Base-by-base conservation (phyloP, 2,797 vertebrate species). In the Sarcoramphus papa region DNA sequence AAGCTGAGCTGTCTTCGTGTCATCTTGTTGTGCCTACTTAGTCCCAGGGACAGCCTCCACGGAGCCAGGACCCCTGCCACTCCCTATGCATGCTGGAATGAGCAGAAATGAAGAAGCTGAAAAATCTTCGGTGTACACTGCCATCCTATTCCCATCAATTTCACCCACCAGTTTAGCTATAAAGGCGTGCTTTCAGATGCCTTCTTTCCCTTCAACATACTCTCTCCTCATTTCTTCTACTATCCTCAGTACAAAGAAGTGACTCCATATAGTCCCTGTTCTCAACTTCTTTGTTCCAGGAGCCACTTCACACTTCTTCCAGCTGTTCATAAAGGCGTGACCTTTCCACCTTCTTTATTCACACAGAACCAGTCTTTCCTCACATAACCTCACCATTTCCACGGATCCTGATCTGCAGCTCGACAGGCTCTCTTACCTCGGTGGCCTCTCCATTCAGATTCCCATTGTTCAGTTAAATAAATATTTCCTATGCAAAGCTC, bases 271-370 rank as follows among this genome's bases (percentile, higher is more conserved):
- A 35, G 95, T 7, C 72, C 77, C 65, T 18, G 11, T 40, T 77
- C 64, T 89, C 86, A 70, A 56, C 56, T 77, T 25, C 97, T 96
- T 95, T 96, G 96, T 95, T 96, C 80, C 86, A 70, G 64, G 45
- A 95, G 86, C 69, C 85, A 68, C 90, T 83, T 76, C 77, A 30
- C 59, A 12, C 89, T 92, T 94, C 76, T 91, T 95, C 91, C 95
- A 92, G 94, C 94, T 92, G 93, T 59, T 88, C 43, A 9, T 11
- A 25, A 30, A 69, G 85, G 64, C 30, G 4, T 40, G 85, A 95
- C 90, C 93, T 93, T 80, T 78, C 91, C 91, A 82, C 69, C 65
- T 90, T 30, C 80, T 78, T 45, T 70, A 65, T 53, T 91, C 74
- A 30, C 81, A 40, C 47, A 25, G 81, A 63, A 28, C 16, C 64